Conservation (phyloP, 2,888 invertebrate species). For the Entomobrya multifasciata region DNA sequence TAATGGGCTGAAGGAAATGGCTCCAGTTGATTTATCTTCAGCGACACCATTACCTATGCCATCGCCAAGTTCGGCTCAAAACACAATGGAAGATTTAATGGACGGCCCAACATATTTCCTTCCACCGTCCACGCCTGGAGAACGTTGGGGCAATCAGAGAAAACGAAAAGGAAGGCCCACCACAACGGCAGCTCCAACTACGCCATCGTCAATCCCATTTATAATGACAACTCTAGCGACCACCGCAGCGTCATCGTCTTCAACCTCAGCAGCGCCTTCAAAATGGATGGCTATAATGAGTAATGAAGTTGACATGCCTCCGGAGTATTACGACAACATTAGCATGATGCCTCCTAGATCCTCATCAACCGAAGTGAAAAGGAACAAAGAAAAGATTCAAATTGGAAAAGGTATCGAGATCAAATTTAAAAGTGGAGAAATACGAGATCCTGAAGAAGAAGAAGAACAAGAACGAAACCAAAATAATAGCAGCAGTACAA, state of each 20-base stretch:
- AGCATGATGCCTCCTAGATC: conserved; percentile 32
- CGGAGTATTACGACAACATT: conserved; percentile 50
- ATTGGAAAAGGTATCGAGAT: conserved; percentile 52
- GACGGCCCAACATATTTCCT: conserved; percentile 46
- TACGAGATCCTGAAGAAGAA: conserved; percentile 56
- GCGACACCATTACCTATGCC: conserved; percentile 61
- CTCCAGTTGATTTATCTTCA: conserved; percentile 50
- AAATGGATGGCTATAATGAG: conserved; percentile 63
- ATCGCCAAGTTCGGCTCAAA: conserved; percentile 31
- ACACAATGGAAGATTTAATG: conserved; percentile 34
- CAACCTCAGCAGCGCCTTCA: conserved; percentile 24
- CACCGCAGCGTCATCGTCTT: not conserved
- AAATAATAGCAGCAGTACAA: conserved; percentile 11
- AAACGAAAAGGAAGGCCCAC: conserved; percentile 47
- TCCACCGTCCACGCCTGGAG: conserved; percentile 52
- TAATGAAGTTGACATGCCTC: conserved; percentile 58
- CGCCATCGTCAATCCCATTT: conserved; percentile 30
- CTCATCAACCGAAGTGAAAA: conserved; percentile 2
- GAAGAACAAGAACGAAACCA: conserved; percentile 4
- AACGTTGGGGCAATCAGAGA: conserved; percentile 65
- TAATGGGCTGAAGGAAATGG: conserved; percentile 62
- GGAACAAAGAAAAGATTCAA: conserved; percentile 10
- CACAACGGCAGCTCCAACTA: conserved; percentile 37
- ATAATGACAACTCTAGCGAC: conserved; percentile 10
- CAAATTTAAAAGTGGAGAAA: conserved; percentile 62